Evolutionary conservation across 1,140 invertebrate genomes (phyloP), one percentile per base, ranked within the genome.

Genomic region (Uloborus diversus): DNA sequence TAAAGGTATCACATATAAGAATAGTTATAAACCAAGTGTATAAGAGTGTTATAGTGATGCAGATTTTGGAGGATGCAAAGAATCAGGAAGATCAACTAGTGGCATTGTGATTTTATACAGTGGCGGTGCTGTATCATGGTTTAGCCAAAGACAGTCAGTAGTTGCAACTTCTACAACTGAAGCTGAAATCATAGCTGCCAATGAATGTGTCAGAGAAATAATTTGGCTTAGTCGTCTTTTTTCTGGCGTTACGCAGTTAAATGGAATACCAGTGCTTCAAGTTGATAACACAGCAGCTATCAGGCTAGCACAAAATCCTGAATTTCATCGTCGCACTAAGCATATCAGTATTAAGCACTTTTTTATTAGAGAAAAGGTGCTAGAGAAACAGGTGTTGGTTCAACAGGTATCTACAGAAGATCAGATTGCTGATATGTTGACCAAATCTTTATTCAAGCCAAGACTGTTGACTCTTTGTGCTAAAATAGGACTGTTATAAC

Each of bases 291-390:
- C 82, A 37, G 82, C 82, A 62, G 84, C 84, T 14, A 82, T 86
- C 32, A 82, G 70, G 53, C 79, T 87, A 7, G 82, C 83, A n/a
- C 82, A 86, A 56, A 88, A 87, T 83, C 85, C 86, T 9, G 84
- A 86, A 53, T 86, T 86, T 51, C 86, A 88, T 64, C 70, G 82
- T 33, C 82, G 86, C 61, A 85, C 86, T 0, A 88, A 88, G 64
- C 86, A 87, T 68, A 88, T 87, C 49, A 62, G 30, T 3, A 84
- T 86, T 14, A 17, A 84, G 56, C 83, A 85, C 68, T 85, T 85
- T 70, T 86, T 87, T 57, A 85, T 87, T 35, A 61, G 85, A 28
- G 84, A 86, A 75, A 69, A 84, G 37, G 80, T 84, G 7, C 79
- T 27, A 82, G 47, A 20, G 64, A 53, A 23, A 37, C 5, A 57